Evolutionary conservation across 2,797 vertebrate genomes (phyloP), one percentile per base, ranked within the genome.

Genomic region (Alectoris magna): DNA sequence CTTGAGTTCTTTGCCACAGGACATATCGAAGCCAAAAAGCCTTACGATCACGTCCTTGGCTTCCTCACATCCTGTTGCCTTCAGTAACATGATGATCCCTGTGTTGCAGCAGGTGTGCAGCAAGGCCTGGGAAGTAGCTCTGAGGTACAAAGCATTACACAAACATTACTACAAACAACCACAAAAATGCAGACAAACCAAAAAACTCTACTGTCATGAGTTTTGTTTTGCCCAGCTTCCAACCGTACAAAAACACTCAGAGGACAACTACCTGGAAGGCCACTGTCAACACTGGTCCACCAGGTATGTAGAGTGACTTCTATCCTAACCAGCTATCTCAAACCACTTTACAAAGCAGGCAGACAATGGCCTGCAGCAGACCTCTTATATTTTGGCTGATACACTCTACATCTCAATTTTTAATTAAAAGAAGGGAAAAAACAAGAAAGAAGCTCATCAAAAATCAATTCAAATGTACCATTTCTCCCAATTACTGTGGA

Each of bases 401-500:
- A 81, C 14, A 91, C 43, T 74, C 59, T 71, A 41, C 9, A 62
- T 60, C 55, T 80, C 58, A 80, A 97, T 55, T 94, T 96, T 91
- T 95, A 96, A 97, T 96, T 95, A 96, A 95, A 84, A 92, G n/a
- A 60, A 79, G 55, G 16, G 11, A 17, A 53, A 53, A 29, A 17
- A 71, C 76, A 74, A 66, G 66, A 72, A 72, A 48, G 14, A 84
- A 88, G 46, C 86, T 96, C 41, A 92, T 80, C 73, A 78, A 94
- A 94, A 95, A 94, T 92, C 73, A 95, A 89, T 95, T 93, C 84
- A 93, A 95, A 95, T 76, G 73, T 94, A 72, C 77, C 2, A 0
- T 95, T 95, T 96, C 83, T 94, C 91, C 83, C 95, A 96, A 94
- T 97, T 96, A 97, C 85, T 87, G 75, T 56, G 83, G 85, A 67